These are phyloP conservation scores for Drosophila pseudotalamancana DNA, from an alignment of 2,888 invertebrate genomes.

Conservation along the genomic window DNA sequence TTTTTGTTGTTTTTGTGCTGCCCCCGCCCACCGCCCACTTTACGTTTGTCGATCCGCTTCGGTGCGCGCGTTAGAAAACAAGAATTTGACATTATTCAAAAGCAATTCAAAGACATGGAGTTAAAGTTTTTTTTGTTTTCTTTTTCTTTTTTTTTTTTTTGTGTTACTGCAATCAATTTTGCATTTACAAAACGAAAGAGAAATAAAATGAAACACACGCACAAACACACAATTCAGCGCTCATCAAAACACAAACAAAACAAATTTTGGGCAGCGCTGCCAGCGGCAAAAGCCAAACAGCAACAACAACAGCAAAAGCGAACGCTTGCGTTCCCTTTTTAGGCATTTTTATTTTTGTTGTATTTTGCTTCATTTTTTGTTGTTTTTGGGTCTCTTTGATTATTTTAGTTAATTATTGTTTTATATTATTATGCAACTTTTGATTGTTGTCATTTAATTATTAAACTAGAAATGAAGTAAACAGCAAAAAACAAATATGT, in stretches of 20 bases:
- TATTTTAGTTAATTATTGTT: slow-evolving; percentile 39
- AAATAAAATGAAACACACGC: slow-evolving; percentile 16
- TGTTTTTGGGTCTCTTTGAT: slow-evolving; percentile 21
- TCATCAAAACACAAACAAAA: slow-evolving; percentile 55
- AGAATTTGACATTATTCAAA: slow-evolving; percentile 14
- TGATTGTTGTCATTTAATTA: slow-evolving; percentile 35
- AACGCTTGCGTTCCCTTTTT: slow-evolving; percentile 21
- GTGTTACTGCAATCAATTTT: slow-evolving; percentile 29
- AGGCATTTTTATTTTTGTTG: slow-evolving; percentile 17
- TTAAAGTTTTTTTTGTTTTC: not conserved
- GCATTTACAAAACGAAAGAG: slow-evolving; percentile 26
- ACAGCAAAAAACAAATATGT: slow-evolving; percentile 8
- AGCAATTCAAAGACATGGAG: slow-evolving; percentile 11
- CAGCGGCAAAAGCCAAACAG: slow-evolving; percentile 31
- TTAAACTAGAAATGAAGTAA: slow-evolving; percentile 6
- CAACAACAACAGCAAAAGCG: slow-evolving; percentile 6
- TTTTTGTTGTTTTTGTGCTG: no score
- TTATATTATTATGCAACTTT: slow-evolving; percentile 43
- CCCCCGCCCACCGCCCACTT: not conserved
- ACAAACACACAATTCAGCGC: slow-evolving; percentile 47
- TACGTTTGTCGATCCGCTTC: no score
- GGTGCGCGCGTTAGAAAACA: not conserved
- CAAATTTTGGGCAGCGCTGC: slow-evolving; percentile 45
- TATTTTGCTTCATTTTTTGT: slow-evolving; percentile 1
- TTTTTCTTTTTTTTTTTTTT: no score